phyloP scores from a whole-genome alignment of 2,888 invertebrate genomes.

The Ctena decussata region DNA sequence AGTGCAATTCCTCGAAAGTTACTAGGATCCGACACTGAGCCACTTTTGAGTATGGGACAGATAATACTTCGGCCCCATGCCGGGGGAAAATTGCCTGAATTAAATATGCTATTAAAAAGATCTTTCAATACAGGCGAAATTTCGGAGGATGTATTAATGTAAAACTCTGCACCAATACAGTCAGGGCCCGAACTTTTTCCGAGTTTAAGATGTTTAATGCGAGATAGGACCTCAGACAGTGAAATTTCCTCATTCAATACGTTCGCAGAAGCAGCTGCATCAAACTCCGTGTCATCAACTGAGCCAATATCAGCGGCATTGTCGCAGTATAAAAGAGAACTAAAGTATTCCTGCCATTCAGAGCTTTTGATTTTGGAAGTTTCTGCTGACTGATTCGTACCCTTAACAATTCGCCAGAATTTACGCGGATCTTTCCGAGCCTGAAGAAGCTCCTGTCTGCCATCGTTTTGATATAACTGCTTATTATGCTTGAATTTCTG shows the following conservation, averaged over 20 bases:
- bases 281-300: background rate
- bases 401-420: conserved; percentile 12
- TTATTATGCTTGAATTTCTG: background rate
- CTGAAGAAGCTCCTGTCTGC: background rate
- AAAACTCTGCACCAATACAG: no score
- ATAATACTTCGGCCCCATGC: conserved; percentile 41
- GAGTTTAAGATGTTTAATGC: background rate
- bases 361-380: no score
- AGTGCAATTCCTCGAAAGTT: no score
- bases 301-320: background rate
- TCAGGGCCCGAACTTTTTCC: no score
- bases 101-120: conserved; percentile 48
- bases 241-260: background rate
- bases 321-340: background rate
- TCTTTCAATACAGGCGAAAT: conserved; percentile 14
- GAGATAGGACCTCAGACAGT: background rate
- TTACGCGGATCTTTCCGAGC: background rate
- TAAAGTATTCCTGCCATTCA: conserved; percentile 10
- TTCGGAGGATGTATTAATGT: conserved; percentile 17
- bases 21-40: conserved; percentile 35
- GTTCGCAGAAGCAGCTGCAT: background rate
- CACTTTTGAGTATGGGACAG: conserved; percentile 43
- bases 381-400: background rate
- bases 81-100: conserved; percentile 29
- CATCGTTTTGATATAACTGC: background rate